Base-by-base conservation (phyloP, 2,113 vertebrate species). In the Brachypteracias leptosomus region DNA sequence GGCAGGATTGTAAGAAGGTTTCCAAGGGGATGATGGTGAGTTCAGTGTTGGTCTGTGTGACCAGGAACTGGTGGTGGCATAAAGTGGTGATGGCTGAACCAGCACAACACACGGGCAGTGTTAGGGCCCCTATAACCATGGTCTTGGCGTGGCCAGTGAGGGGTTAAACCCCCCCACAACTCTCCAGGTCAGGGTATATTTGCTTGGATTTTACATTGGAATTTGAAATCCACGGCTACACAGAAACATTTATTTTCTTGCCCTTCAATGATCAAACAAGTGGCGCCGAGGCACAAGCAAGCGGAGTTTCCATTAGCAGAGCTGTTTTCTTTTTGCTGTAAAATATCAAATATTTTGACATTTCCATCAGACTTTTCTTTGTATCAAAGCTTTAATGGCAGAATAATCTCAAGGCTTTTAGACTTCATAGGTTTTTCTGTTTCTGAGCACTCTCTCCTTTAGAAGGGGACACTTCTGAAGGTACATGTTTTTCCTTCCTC, bases 291-390 rank as follows among this genome's bases (percentile, higher is more conserved):
- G 96, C 88, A 78, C 72, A 44, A 40, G 90, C 82, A 94, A 95
- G 73, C 52, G 0, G 79, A 75, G 80, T 96, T 97, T 96, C 95
- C 95, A 95, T 96, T 94, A 96, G 88, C 33, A n/a, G 73, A 96
- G 89, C 90, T 93, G 95, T 92, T 93, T 96, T 93, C 92, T 68
- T 93, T 88, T 90, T 89, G 90, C 95, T 93, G 88, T 95, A 94
- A 96, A 97, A 96, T 97, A 96, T 96, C 96, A 96, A 96, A 96
- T 97, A 95, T 95, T 96, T 96, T 97, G 96, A 96, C 96, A 97
- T 94, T 96, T 97, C 96, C 95, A 96, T 97, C 95, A 96, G 95
- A 15, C 65, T 96, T 96, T 75, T 13, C 94, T 96, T 94, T 94
- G 79, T 86, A 96, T 90, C 95, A 96, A 96, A 96, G 95, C 93